Evolutionary conservation across 2,888 invertebrate species (phyloP), one percentile per base, ranked within the genome.

Genomic region (Timandra comae): DNA sequence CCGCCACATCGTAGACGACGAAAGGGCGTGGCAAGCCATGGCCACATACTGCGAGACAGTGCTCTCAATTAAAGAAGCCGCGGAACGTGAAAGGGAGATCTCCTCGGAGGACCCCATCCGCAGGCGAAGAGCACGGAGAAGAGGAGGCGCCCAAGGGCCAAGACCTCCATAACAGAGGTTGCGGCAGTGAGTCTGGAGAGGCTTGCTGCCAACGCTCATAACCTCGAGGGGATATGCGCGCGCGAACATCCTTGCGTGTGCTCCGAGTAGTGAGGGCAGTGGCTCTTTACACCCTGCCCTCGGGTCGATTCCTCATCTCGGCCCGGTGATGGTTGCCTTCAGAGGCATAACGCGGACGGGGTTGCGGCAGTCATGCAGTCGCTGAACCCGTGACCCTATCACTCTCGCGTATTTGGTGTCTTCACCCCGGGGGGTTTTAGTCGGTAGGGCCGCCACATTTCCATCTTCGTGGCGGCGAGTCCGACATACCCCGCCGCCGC

Each of bases 21-120:
- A 37, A 13, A 12, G 11, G 16, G 12, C 30, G 7, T 45, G 45
- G 41, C 10, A n/a, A 9, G 41, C 33, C 3, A 27, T 33, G 13
- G 23, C 24, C 27, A 26, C 31, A 8, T 36, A 37, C 30, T 38
- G 38, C 27, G 35, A 28, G 22, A n/a, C 6, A 0, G 25, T 33
- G 1, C 28, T 36, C 8, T 11, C 26, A 10, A 26, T 19, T 19
- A 35, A 30, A 26, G 33, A 41, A 29, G 22, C 7, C 11, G 36
- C 10, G 19, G 30, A 36, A 22, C 7, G 29, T 1, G 22, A 7
- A 4, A 4, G n/a, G 22, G n/a, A 22, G 22, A 7, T 7, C 22
- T 7, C 3, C 1, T 4, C 22, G 1, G 8, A 3, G 22, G n/a
- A 7, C 16, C 16, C 4, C 16, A 16, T 3, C 16, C 16, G 16